Conservation (phyloP, 2,113 vertebrate species). For the Pimephales promelas region DNA sequence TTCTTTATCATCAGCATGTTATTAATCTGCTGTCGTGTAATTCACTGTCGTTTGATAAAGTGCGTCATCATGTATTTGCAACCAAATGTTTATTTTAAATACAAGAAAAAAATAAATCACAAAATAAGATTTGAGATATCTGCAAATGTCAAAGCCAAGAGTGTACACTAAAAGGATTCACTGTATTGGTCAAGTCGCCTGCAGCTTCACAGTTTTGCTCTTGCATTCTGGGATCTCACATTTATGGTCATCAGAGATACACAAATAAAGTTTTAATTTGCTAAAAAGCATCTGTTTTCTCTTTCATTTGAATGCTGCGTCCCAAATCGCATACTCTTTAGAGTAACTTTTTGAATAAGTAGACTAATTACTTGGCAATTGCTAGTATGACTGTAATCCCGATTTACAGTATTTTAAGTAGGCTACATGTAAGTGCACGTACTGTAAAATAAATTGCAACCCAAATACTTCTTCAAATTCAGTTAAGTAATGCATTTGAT, state of each 20-base stretch:
- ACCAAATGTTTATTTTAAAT: constrained; percentile 68
- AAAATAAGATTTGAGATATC: constrained; percentile 47
- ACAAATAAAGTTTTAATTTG: background rate
- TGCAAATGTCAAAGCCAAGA: constrained; percentile 3
- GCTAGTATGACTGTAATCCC: too few species aligned
- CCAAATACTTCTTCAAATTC: too few species aligned
- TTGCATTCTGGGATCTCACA: constrained; percentile 50
- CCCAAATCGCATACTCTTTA: too few species aligned
- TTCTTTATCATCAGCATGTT: too few species aligned
- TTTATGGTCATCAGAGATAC: background rate
- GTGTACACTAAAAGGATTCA: constrained; percentile 55
- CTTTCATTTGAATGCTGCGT: background rate
- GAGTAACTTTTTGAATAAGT: too few species aligned
- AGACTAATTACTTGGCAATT: too few species aligned
- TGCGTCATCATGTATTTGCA: constrained; percentile 41
- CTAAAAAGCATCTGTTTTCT: background rate
- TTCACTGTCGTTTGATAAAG: constrained; percentile 36
- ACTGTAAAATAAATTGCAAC: too few species aligned
- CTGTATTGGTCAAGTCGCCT: constrained; percentile 50
- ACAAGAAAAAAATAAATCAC: constrained; percentile 38
- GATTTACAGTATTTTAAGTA: too few species aligned
- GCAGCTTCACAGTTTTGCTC: constrained; percentile 61
- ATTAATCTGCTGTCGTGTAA: background rate
- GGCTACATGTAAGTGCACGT: too few species aligned
- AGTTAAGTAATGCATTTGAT: too few species aligned